A percentile compares a stretch with the other conserved stretches of the same genome.
phyloP scores from a whole-genome alignment of 1,140 invertebrate species.

The Sminthurinus signatus region DNA sequence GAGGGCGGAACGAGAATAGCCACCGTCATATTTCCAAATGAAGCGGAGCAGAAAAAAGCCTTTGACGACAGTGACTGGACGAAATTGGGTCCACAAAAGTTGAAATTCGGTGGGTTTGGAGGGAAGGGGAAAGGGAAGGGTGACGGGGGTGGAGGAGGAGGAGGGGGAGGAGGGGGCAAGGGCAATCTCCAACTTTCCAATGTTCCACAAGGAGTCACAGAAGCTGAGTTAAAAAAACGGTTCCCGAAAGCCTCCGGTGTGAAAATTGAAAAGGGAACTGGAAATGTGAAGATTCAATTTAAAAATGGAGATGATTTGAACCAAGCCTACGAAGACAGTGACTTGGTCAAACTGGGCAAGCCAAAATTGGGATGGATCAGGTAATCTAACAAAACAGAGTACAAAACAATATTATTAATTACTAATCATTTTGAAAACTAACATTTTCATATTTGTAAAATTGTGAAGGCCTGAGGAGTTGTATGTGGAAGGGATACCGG shows the following conservation, averaged over 20 bases:
- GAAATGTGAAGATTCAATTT: background rate
- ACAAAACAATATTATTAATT: no score
- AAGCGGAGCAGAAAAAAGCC: background rate
- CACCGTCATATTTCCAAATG: background rate
- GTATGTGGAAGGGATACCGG: background rate
- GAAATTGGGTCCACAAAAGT: background rate
- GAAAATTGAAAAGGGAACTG: background rate
- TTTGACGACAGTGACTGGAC: background rate
- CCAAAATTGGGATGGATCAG: background rate
- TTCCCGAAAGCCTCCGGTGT: background rate
- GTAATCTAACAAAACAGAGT: no score
- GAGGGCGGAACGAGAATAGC: background rate
- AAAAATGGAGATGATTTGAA: background rate
- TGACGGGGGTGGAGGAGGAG: no score
- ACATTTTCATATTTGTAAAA: no score
- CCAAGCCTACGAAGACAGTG: background rate
- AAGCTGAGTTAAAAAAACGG: background rate
- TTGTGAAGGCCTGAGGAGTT: no score
- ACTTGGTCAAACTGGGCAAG: background rate
- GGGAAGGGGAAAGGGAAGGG: no score
- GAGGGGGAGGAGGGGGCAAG: no score
- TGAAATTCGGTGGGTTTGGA: background rate
- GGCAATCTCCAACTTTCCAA: no score
- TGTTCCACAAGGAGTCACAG: background rate
- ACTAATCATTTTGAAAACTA: no score